These are phyloP conservation scores for Hirtodrosophila confusa DNA, from an alignment of 2,888 invertebrate genomes.

Conservation along the genomic window DNA sequence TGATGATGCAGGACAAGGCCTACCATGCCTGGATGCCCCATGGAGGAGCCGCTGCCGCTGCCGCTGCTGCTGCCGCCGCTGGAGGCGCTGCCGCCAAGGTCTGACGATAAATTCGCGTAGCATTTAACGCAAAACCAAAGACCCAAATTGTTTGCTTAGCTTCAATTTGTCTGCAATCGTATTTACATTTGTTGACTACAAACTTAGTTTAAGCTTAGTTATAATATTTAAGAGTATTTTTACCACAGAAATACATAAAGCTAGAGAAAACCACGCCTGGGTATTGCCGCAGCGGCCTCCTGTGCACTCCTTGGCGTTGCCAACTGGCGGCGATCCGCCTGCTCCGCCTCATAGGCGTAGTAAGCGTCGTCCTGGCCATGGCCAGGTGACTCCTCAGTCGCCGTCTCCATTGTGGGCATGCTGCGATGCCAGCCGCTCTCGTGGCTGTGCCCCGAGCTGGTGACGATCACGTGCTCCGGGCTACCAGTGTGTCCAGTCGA, in stretches of 20 bases:
- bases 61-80: slow-evolving; percentile 17
- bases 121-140: slow-evolving; percentile 67
- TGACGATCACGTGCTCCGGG: slow-evolving; percentile 85
- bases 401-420: slow-evolving; percentile 61
- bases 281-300: slow-evolving; percentile 9
- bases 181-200: slow-evolving; percentile 57
- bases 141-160: slow-evolving; percentile 45
- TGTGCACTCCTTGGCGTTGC: neutral
- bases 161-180: slow-evolving; percentile 67
- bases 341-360: slow-evolving; percentile 56
- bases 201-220: slow-evolving; percentile 50
- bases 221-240: slow-evolving; percentile 45
- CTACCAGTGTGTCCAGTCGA: slow-evolving; percentile 84
- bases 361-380: slow-evolving; percentile 25
- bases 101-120: slow-evolving; percentile 49
- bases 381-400: slow-evolving; percentile 28
- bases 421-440: slow-evolving; percentile 84
- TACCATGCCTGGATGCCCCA: slow-evolving; percentile 86
- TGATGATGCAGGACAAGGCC: slow-evolving; percentile 87
- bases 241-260: slow-evolving; percentile 62
- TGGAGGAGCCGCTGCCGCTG: slow-evolving; percentile 1
- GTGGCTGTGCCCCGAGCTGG: slow-evolving; percentile 82
- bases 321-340: slow-evolving; percentile 42
- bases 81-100: slow-evolving; percentile 32
- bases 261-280: slow-evolving; percentile 62